These are phyloP conservation scores for silkworm (Bombyx mori) DNA, from an alignment of 1,140 invertebrate genomes.

Conservation along the genomic window ASM3026992v2 NC_085110.1:15587001-15587500, in stretches of 20 bases:
- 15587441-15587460: conserved; percentile 19
- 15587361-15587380: conserved; percentile 6
- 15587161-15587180: conserved; percentile 13
- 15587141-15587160: conserved; percentile 7
- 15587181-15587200: conserved; percentile 14
- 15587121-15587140: conserved; percentile 2
- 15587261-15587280: not conserved
- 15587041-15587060: conserved; percentile 12
- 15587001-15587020: conserved; percentile 28
- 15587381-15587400: conserved; percentile 2
- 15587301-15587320: not conserved
- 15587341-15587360: conserved; percentile 1
- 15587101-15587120: conserved; percentile 6
- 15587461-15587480: not conserved
- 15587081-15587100: conserved; percentile 4
- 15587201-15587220: conserved; percentile 27
- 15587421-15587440: conserved; percentile 6
- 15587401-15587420: conserved; percentile 25
- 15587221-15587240: conserved; percentile 15
- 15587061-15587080: not conserved
- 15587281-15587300: not conserved
- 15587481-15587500: conserved; percentile 9
- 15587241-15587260: conserved; percentile 4
- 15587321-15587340: conserved; percentile 3
- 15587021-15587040: conserved; percentile 17